phyloP scores from a whole-genome alignment of 2,113 vertebrate species.

The Pogona vitticeps region DNA sequence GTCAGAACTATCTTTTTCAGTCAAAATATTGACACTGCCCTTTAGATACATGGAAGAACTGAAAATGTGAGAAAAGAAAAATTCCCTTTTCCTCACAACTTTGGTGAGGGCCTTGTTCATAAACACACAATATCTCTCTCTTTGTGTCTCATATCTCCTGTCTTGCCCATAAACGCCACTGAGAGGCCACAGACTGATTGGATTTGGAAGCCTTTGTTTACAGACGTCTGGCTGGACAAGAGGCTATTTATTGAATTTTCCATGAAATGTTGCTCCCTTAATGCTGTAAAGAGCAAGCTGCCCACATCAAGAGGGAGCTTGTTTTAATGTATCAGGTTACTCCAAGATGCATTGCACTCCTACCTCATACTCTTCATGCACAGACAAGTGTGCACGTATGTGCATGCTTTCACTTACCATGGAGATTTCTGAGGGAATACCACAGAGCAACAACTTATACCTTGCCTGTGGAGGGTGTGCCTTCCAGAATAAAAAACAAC shows the following conservation, averaged over 20 bases:
- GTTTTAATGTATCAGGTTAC: slow-evolving; percentile 80
- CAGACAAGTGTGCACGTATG: slow-evolving; percentile 37
- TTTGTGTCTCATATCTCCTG: slow-evolving; percentile 83
- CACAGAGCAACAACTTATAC: background rate
- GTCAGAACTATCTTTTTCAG: background rate
- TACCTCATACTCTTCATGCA: slow-evolving; percentile 26
- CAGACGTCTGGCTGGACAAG: slow-evolving; percentile 88
- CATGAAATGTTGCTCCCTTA: slow-evolving; percentile 89
- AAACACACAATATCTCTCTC: slow-evolving; percentile 65
- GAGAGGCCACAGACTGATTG: slow-evolving; percentile 84
- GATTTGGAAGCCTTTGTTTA: slow-evolving; percentile 90
- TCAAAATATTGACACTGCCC: background rate
- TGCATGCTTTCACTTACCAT: background rate
- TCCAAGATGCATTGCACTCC: slow-evolving; percentile 73
- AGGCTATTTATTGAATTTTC: slow-evolving; percentile 88
- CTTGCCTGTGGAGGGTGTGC: background rate
- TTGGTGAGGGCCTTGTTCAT: background rate
- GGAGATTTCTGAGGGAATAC: accelerated
- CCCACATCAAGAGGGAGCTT: slow-evolving; percentile 83
- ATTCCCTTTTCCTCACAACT: slow-evolving; percentile 10
- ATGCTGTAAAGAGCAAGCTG: slow-evolving; percentile 86
- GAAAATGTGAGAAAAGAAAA: slow-evolving; percentile 1
- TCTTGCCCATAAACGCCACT: slow-evolving; percentile 83
- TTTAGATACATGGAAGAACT: background rate
- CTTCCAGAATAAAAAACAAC: background rate